Evolutionary conservation across 2,888 invertebrate genomes (phyloP).

Genomic region (Eupsilia transversa): DNA sequence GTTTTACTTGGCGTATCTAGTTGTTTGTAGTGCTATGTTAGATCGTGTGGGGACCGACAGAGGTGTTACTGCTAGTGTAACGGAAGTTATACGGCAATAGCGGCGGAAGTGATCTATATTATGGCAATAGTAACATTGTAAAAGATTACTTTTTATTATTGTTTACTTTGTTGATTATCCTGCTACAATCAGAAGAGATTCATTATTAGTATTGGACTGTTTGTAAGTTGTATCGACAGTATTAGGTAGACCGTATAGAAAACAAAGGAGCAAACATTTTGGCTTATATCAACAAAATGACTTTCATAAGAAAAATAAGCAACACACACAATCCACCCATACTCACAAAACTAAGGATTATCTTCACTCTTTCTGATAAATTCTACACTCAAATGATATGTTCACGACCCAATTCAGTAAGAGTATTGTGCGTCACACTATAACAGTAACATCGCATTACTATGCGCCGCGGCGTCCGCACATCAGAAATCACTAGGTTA

Average conservation of each 20-base stretch:
- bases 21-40: slow-evolving; percentile 18
- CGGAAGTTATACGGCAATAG: slow-evolving; percentile 66
- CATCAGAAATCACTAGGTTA: slow-evolving; percentile 82
- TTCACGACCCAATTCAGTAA: slow-evolving; percentile 71
- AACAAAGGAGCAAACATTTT: not conserved
- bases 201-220: not conserved
- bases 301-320: slow-evolving; percentile 6
- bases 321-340: slow-evolving; percentile 21
- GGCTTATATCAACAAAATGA: no score
- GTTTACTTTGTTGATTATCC: slow-evolving; percentile 15
- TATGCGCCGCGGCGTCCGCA: slow-evolving; percentile 80
- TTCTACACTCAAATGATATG: slow-evolving; percentile 63
- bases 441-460: slow-evolving; percentile 71
- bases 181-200: not conserved
- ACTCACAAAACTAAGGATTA: slow-evolving; percentile 42
- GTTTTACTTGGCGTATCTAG: slow-evolving; percentile 12
- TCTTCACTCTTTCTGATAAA: slow-evolving; percentile 57
- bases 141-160: slow-evolving; percentile 11
- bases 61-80: slow-evolving; percentile 66
- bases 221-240: not conserved
- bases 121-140: slow-evolving; percentile 4
- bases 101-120: slow-evolving; percentile 56
- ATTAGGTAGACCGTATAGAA: not conserved
- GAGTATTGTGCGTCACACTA: slow-evolving; percentile 70
- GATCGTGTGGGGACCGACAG: slow-evolving; percentile 47